Base-by-base conservation (phyloP, 2,797 vertebrate genomes). In the Hyperoplus lanceolatus region DNA sequence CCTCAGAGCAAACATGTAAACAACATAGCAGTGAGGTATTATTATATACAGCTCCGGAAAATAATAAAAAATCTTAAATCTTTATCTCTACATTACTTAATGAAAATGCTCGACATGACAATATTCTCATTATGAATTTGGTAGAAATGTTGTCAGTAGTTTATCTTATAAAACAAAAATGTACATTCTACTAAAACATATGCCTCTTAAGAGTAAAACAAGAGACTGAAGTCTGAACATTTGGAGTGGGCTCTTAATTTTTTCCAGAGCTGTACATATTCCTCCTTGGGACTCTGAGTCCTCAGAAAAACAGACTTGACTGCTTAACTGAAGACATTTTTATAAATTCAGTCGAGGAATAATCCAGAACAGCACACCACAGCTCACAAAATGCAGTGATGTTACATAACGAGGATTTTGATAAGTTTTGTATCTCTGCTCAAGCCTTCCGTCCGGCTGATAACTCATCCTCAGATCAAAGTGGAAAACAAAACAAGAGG, bases 331-430 rank as follows among this genome's bases (percentile, higher is more conserved):
- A 11, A 65, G 16, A 61, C 15, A 18, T 62, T 73, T 66, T 41
- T 61, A 8, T 70, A 54, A 71, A 65, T 79, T 64, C 39, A 45
- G 45, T 10, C 42, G 68, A 29, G 29, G 29, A 5, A 82, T 72
- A 78, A 36, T 67, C 71, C 4, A 55, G 81, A 36, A 15, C 66
- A 62, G 71, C 73, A 67, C 7, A 0, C 15, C 43, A 39, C 36
- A 64, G 45, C 62, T 60, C 63, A 63, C 4, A 8, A 82, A 59
- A 78, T 45, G 61, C 62, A 70, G 48, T 8, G 21, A 73, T 77
- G 79, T 93, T 95, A 88, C 90, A 88, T 94, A 92, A 94, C 6
- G 1, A 57, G 62, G 82, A 82, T 83, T 89, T 87, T 75, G 62
- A 82, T 81, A 87, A 56, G 73, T 91, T 90, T 83, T 49, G 66